Evolutionary conservation across 1,140 invertebrate species (phyloP), one percentile per base, ranked within the genome.

Genomic region (Bombus pyrosoma): DNA sequence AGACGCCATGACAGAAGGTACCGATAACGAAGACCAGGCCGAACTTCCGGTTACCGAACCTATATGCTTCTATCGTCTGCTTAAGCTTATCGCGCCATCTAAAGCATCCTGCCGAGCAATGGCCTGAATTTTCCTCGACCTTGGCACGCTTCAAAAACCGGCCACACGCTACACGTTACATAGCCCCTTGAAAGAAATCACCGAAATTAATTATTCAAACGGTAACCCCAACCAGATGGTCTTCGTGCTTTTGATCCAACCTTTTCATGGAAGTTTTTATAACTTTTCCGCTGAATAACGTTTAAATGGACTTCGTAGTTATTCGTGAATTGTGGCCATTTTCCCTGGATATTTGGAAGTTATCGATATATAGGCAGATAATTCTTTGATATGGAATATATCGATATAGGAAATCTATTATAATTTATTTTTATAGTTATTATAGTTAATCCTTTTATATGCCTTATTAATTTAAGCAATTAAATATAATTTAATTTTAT

Each of bases 81-180:
- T 68, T 10, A 32, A 0, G 28, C 18, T 39, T 72, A 72, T 80
- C 66, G 53, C 9, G 66, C 57, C 77, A 85, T 85, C 83, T 64
- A 62, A 85, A 79, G 57, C 57, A 47, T 85, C 83, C 83, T 41
- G 72, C 68, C 83, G 83, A 79, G 76, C 76, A 85, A 80, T 39
- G 76, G 68, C 83, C 83, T 85, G 57, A 72, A 84, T 85, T 72
- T 64, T 71, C 43, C n/a, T 68, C 64, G 77, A 85, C 83, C 83
- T 85, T 85, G 83, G 83, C 83, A 85, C 68, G 77, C 83, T 85
- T 85, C 53, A 72, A 85, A 85, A 84, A 80, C 39, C 34, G 39
- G 53, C 39, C 75, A 43, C 75, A 64, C 53, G 37, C 32, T 18
- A 69, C 76, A 22, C n/a, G 28, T 62, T 34, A 22, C 53, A 43